Evolutionary conservation across 2,888 invertebrate species (phyloP).

Genomic region (Hartigia nigra): DNA sequence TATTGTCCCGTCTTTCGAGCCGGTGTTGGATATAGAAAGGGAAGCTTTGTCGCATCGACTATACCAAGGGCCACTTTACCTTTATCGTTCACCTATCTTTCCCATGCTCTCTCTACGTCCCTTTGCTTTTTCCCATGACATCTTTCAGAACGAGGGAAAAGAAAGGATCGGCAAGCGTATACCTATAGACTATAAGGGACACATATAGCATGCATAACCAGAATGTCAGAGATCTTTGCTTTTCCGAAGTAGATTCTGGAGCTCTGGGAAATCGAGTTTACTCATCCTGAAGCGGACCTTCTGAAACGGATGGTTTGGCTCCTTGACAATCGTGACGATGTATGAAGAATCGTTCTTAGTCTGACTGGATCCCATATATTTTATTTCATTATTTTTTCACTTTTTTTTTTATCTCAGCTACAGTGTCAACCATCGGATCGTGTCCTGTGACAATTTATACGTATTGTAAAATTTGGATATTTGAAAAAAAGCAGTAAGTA

Average conservation of each 20-base stretch:
- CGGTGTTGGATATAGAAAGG: background rate
- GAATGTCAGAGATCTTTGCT: background rate
- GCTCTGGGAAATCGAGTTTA: background rate
- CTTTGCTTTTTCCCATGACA: background rate
- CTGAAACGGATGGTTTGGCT: background rate
- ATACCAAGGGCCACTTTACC: slow-evolving; percentile 9
- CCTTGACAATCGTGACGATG: background rate
- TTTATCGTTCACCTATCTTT: background rate
- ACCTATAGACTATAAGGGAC: background rate
- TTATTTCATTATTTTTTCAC: slow-evolving; percentile 7
- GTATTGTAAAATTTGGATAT: background rate
- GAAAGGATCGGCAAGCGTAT: background rate
- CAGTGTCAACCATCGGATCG: background rate
- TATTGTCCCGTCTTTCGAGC: slow-evolving; percentile 35
- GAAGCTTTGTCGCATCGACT: slow-evolving; percentile 5
- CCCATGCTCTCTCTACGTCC: slow-evolving; percentile 3
- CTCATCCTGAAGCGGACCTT: background rate
- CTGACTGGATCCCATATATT: slow-evolving; percentile 1
- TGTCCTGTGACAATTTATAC: background rate
- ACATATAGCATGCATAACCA: background rate
- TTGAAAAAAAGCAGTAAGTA: background rate
- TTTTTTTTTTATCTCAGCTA: slow-evolving; percentile 22
- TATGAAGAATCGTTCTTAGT: background rate
- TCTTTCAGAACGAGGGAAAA: background rate
- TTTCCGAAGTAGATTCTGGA: background rate